Evolutionary conservation across 2,113 vertebrate species (phyloP).

Genomic region (Dicrurus megarhynchus): DNA sequence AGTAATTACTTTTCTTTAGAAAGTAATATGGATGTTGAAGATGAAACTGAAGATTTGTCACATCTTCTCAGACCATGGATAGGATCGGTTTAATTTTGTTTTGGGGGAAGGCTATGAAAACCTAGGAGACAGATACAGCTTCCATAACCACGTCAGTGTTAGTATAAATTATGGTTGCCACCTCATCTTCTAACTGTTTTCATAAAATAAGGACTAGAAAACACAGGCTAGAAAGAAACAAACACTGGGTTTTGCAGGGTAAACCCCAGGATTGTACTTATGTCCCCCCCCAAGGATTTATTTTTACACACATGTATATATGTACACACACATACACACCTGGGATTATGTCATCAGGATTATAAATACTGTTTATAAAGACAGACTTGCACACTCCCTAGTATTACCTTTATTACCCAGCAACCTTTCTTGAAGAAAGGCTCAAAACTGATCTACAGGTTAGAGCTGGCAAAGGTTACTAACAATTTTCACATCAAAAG

Average conservation of each 20-base stretch:
- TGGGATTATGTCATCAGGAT: not conserved
- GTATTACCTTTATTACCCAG: not conserved
- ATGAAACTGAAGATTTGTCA: not conserved
- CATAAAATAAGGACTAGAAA: not conserved
- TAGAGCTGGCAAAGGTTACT: not conserved
- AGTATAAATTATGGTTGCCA: not conserved
- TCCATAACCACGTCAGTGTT: not conserved
- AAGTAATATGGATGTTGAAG: not conserved
- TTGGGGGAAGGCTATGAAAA: not conserved
- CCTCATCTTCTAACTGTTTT: not conserved
- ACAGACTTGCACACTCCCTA: not conserved
- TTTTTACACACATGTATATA: not conserved
- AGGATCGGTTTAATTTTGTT: not conserved
- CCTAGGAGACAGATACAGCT: not conserved
- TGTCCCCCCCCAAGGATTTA: accelerated
- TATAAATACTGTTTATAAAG: not conserved
- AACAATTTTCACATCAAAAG: not conserved
- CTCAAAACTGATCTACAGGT: not conserved
- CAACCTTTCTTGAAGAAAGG: not conserved
- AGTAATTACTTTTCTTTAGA: not conserved
- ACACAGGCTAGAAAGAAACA: not conserved
- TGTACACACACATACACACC: not conserved
- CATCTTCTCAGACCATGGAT: not conserved
- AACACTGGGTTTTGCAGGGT: not conserved
- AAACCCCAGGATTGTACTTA: not conserved